Conservation (phyloP, 2,888 invertebrate species). For the Prostheceraeus crozeri region DNA sequence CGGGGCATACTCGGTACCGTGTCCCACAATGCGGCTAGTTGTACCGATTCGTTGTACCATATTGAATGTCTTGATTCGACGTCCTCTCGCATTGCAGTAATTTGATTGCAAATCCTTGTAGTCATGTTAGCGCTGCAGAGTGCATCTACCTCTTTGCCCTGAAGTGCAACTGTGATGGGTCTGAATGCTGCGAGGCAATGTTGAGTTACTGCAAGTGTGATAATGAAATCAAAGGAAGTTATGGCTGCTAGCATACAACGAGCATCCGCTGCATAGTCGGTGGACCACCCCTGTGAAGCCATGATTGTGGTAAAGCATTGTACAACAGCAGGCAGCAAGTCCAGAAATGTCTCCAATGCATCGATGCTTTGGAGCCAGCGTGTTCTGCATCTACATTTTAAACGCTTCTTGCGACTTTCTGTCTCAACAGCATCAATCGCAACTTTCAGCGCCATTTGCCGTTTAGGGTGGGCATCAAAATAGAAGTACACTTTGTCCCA, state of each 20-base stretch:
- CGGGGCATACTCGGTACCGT: too few species aligned
- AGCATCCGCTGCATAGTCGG: neutral
- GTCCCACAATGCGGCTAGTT: too few species aligned
- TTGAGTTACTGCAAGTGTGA: neutral
- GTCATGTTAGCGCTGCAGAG: too few species aligned
- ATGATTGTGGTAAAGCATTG: neutral
- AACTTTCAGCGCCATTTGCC: constrained; percentile 1
- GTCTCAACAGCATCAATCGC: neutral
- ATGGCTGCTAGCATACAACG: constrained; percentile 8
- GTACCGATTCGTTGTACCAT: too few species aligned
- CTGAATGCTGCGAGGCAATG: neutral
- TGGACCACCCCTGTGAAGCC: too few species aligned
- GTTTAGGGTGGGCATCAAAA: constrained; percentile 23
- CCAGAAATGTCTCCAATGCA: constrained; percentile 15
- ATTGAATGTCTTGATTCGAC: too few species aligned
- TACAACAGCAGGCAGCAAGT: neutral
- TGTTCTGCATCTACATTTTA: constrained; percentile 17
- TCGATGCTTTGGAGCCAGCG: constrained; percentile 15
- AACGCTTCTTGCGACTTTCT: constrained; percentile 1
- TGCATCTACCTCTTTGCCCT: too few species aligned
- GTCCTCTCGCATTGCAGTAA: too few species aligned
- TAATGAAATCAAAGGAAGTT: constrained; percentile 9
- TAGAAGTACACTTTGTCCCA: neutral
- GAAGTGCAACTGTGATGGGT: constrained; percentile 1
- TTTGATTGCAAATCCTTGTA: too few species aligned